Conservation (phyloP, 2,113 vertebrate species). For the Ursus arctos region DNA sequence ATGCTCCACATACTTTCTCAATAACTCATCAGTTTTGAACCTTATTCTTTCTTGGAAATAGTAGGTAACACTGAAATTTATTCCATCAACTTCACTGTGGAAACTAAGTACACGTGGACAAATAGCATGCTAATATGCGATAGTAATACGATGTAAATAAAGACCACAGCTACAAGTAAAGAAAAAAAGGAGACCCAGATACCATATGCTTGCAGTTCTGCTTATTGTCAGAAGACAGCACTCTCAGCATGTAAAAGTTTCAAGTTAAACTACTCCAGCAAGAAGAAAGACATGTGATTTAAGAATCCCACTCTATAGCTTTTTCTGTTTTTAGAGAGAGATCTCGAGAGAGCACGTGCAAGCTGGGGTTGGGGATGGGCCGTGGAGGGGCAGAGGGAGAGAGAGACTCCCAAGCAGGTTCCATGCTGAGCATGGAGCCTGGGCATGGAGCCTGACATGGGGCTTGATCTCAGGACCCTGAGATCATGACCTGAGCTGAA, state of each 20-base stretch:
- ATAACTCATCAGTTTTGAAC: neutral
- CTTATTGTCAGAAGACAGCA: slow-evolving; percentile 40
- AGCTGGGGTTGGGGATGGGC: neutral
- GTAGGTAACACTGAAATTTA: neutral
- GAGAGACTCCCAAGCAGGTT: neutral
- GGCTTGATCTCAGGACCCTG: neutral
- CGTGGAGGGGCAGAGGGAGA: neutral
- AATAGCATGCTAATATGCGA: neutral
- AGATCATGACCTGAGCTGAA: neutral
- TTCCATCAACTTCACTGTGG: neutral
- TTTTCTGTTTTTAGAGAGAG: neutral
- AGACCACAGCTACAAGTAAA: neutral
- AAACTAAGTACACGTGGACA: neutral
- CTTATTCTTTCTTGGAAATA: neutral
- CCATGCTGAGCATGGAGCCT: neutral
- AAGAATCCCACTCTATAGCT: neutral
- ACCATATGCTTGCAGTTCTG: neutral
- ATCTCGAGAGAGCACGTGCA: neutral
- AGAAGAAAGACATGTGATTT: neutral
- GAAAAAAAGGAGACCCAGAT: neutral
- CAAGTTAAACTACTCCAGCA: neutral
- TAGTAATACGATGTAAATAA: neutral
- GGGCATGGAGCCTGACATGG: neutral
- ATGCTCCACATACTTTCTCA: neutral
- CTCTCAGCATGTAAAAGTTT: neutral